These are phyloP conservation scores for Aythya baeri DNA, from an alignment of 2,113 vertebrate species.

Conservation along the genomic window DNA sequence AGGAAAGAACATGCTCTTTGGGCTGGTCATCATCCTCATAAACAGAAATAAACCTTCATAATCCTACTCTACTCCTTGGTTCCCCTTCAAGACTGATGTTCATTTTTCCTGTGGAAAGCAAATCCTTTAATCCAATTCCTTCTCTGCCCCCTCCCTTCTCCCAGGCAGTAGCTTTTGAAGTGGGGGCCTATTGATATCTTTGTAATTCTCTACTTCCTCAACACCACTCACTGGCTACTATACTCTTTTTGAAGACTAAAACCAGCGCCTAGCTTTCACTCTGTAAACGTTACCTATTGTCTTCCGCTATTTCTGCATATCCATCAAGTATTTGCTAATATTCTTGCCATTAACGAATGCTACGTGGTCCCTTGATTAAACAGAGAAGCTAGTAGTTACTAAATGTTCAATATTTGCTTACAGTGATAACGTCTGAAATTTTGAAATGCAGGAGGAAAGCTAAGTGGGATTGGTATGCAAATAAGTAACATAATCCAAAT, in stretches of 20 bases:
- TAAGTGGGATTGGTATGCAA: neutral
- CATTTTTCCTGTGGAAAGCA: neutral
- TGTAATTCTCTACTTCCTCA: neutral
- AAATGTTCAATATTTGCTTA: neutral
- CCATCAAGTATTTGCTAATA: neutral
- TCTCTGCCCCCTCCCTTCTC: neutral
- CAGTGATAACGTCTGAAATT: neutral
- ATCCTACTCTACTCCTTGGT: accelerated
- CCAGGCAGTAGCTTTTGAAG: neutral
- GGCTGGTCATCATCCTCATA: neutral
- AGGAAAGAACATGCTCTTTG: neutral
- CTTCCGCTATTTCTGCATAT: neutral
- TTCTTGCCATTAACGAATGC: neutral
- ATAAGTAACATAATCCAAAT: neutral
- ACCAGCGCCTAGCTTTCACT: neutral
- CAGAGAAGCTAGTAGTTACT: neutral
- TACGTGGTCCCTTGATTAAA: neutral
- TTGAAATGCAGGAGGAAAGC: neutral
- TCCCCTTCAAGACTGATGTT: neutral
- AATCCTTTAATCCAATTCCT: neutral
- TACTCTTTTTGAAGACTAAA: neutral
- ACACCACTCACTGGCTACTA: neutral
- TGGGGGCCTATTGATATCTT: neutral
- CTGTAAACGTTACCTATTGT: neutral
- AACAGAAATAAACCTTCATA: neutral